phyloP scores from a whole-genome alignment of 2,888 invertebrate genomes.

The Podotricha telesiphe region DNA sequence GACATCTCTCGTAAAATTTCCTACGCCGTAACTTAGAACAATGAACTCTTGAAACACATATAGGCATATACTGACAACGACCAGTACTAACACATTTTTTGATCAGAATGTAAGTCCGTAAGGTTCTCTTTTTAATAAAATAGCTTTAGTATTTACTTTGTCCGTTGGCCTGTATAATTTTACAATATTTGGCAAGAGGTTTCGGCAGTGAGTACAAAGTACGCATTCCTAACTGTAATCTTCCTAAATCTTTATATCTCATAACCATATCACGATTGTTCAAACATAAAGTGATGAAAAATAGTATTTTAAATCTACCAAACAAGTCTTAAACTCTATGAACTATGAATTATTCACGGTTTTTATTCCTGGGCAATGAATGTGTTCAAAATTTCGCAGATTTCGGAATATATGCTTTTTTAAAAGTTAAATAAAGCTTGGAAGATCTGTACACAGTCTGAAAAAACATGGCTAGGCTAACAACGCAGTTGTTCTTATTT shows the following conservation, averaged over 20 bases:
- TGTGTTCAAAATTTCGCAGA: slow-evolving; percentile 57
- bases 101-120: slow-evolving; percentile 33
- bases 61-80: slow-evolving; percentile 33
- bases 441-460: background rate
- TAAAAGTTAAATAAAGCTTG: background rate
- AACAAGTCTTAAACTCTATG: slow-evolving; percentile 60
- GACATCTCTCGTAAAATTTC: slow-evolving; percentile 75
- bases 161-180: slow-evolving; percentile 32
- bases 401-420: slow-evolving; percentile 47
- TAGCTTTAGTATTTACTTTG: slow-evolving; percentile 36
- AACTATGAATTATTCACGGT: too few relatives aligned
- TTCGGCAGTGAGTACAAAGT: slow-evolving; percentile 42
- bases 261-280: slow-evolving; percentile 43
- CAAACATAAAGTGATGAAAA: slow-evolving; percentile 57
- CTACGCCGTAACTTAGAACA: slow-evolving; percentile 64
- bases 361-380: slow-evolving; percentile 57
- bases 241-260: slow-evolving; percentile 56
- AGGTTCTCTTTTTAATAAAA: slow-evolving; percentile 36
- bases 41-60: slow-evolving; percentile 62
- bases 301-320: slow-evolving; percentile 58
- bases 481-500: slow-evolving; percentile 10
- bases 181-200: slow-evolving; percentile 10
- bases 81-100: slow-evolving; percentile 27
- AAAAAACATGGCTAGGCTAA: background rate
- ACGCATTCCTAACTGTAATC: slow-evolving; percentile 56